Conservation (phyloP, 2,888 invertebrate genomes). For the Rhagonycha lutea region DNA sequence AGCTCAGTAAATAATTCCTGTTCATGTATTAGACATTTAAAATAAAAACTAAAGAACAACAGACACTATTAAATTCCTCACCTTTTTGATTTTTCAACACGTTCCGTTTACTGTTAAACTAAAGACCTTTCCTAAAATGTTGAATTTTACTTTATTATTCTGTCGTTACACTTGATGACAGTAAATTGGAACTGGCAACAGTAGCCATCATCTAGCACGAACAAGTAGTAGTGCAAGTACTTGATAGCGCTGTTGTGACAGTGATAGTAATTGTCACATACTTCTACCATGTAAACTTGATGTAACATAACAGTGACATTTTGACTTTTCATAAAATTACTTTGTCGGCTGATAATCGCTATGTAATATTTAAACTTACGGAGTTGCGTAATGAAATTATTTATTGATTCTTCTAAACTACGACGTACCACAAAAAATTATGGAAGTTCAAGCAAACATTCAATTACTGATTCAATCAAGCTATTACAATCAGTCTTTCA, state of each 20-base stretch:
- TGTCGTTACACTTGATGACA: neutral
- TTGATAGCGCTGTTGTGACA: neutral
- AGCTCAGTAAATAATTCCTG: constrained; percentile 23
- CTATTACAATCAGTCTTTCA: neutral
- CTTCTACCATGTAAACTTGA: neutral
- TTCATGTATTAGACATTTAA: constrained; percentile 11
- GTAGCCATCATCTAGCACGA: neutral
- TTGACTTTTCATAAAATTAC: neutral
- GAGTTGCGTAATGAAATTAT: neutral
- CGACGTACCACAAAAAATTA: neutral
- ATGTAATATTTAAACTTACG: neutral
- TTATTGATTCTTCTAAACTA: neutral
- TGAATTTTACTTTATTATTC: neutral
- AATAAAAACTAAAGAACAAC: neutral
- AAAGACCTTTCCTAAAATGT: neutral
- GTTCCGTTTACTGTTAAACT: neutral
- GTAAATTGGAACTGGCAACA: neutral
- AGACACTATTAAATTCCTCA: neutral
- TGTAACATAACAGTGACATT: neutral
- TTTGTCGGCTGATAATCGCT: neutral
- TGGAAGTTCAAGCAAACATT: neutral
- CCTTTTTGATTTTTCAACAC: neutral
- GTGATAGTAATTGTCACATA: neutral
- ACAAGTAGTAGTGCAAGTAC: neutral
- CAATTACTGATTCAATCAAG: neutral